These are phyloP conservation scores for Carollia perspicillata DNA, from an alignment of 2,113 vertebrate genomes.

Conservation along the genomic window DNA sequence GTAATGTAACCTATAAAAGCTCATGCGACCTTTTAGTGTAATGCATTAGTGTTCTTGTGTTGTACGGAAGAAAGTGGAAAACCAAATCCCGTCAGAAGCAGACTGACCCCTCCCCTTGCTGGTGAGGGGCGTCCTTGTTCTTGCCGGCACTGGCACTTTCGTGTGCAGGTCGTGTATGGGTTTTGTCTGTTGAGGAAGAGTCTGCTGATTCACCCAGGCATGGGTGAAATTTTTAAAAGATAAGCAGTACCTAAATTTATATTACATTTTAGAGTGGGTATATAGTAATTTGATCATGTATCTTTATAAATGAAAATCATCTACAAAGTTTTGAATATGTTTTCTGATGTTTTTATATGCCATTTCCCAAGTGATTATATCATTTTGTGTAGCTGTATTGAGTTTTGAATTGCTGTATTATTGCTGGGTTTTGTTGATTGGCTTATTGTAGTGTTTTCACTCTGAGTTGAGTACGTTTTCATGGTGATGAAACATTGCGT, in stretches of 20 bases:
- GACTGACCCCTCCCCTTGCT: neutral
- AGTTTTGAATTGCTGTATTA: neutral
- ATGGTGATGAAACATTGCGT: neutral
- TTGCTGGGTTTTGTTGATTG: neutral
- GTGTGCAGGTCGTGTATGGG: neutral
- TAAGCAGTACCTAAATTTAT: neutral
- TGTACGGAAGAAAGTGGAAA: neutral
- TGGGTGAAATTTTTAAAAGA: neutral
- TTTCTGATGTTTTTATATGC: neutral
- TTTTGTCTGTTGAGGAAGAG: neutral
- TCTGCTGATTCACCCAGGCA: neutral
- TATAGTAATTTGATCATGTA: neutral
- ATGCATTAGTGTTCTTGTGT: neutral
- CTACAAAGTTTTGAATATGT: neutral
- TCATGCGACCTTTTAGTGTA: neutral
- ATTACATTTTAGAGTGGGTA: neutral
- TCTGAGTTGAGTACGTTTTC: neutral
- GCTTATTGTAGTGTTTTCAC: slow-evolving; percentile 4
- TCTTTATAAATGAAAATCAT: slow-evolving; percentile 39
- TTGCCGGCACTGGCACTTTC: neutral
- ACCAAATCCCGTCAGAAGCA: neutral
- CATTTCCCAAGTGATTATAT: slow-evolving; percentile 15
- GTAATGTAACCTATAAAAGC: neutral
- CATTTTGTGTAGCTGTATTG: neutral
- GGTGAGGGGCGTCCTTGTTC: neutral